Base-by-base conservation (phyloP, 2,113 vertebrate species). In the Macroglossus sobrinus region DNA sequence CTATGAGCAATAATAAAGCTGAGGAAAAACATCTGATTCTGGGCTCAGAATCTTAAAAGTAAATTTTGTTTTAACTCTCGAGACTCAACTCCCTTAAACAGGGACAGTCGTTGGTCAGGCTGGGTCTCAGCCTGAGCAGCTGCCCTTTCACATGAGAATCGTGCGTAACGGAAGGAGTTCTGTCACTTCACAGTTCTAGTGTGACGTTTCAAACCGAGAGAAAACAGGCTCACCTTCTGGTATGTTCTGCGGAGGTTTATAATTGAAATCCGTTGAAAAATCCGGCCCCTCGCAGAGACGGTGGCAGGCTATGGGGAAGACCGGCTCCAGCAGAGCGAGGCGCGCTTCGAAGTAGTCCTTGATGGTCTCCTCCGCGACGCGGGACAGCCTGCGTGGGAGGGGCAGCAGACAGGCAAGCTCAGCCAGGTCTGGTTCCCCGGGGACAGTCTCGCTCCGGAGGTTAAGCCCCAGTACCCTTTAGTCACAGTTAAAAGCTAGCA, bases 221-320 rank as follows among this genome's bases (percentile, higher is more conserved):
- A 38, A 68, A 64, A 69, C 30, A 55, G 7, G 1, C 95, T 59
- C 99, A 99, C 99, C 99, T 97, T 99, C 99, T 96, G 98, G 98
- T 55, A 98, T 98, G 18, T 98, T 98, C 92, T 99, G 99, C 28
- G 99, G 99, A 0, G 99, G 96, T 97, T 99, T 99, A 74, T 99
- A 99, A 97, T 97, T 98, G 92, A 99, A 99, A 94, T 99, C 99
- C 5, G 98, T 98, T 57, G 99, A 99, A 85, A 99, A 99, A 95
- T 99, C 99, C 3, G 99, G 99, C 45, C 99, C 99, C 76, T 99
- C 99, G 28, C 99, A 99, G 38, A 99, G 99, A 57, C 99, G 98
- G 94, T 99, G 99, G 96, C 99, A 99, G 0, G 99, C 99, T 71
- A 99, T 97, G 72, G 99, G 99, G 90, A 99, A 99, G 79, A 99